phyloP scores from a whole-genome alignment of 2,888 invertebrate genomes.

The Apomyelois bistriatella region DNA sequence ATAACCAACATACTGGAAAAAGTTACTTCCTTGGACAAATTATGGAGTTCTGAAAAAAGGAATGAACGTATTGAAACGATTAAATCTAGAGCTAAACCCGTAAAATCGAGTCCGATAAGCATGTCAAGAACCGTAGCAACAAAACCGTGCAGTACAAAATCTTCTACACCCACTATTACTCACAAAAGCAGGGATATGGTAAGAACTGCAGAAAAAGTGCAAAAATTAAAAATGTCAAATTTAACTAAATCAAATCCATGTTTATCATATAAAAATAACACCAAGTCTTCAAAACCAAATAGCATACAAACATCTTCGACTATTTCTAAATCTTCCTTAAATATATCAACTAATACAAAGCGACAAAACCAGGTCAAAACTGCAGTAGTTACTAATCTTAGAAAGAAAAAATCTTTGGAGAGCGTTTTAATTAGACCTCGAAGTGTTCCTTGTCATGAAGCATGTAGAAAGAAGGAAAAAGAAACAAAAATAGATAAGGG shows the following conservation, averaged over 20 bases:
- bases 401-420: slow-evolving; percentile 62
- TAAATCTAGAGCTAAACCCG: slow-evolving; percentile 48
- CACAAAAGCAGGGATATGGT: slow-evolving; percentile 71
- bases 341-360: slow-evolving; percentile 42
- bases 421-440: slow-evolving; percentile 49
- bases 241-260: slow-evolving; percentile 55
- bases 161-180: slow-evolving; percentile 35
- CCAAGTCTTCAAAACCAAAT: slow-evolving; percentile 35
- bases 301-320: slow-evolving; percentile 38
- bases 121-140: slow-evolving; percentile 27
- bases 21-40: slow-evolving; percentile 78
- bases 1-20: slow-evolving; percentile 73
- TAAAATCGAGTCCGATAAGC: slow-evolving; percentile 32
- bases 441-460: slow-evolving; percentile 57
- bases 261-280: slow-evolving; percentile 40
- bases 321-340: slow-evolving; percentile 58
- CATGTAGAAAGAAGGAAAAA: slow-evolving; percentile 57
- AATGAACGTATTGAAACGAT: slow-evolving; percentile 64
- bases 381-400: slow-evolving; percentile 61
- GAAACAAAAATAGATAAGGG: slow-evolving; percentile 41
- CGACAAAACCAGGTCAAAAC: slow-evolving; percentile 55
- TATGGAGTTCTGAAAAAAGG: slow-evolving; percentile 72
- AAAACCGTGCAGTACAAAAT: slow-evolving; percentile 31
- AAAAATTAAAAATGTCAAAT: slow-evolving; percentile 57
- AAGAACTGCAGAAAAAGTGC: slow-evolving; percentile 69